Evolutionary conservation across 2,113 vertebrate species (phyloP), one percentile per base, ranked within the genome.

Genomic region (Dromas ardeola): DNA sequence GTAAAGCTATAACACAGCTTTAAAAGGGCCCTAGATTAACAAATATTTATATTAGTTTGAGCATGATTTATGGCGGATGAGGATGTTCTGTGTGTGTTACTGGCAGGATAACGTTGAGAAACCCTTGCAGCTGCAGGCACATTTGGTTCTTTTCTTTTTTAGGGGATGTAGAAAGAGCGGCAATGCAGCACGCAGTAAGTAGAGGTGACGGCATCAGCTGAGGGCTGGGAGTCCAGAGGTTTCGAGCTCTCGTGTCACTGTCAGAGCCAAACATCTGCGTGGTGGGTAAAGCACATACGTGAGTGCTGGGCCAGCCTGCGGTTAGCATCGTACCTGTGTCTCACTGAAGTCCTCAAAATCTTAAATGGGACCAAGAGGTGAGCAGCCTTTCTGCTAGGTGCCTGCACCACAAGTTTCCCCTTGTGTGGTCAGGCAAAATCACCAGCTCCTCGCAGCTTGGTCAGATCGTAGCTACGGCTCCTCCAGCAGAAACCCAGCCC

Each of bases 171-270:
- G 61, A 70, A 76, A 80, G 52, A 88, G 29, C 56, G 29, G 32
- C 0, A 1, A 72, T 0, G 1, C 50, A 77, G 67, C 63, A 36
- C 0, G 1, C 49, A 32, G 40, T 34, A 47, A 74, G 40, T 15
- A 53, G 42, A 29, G 38, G 25, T 40, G 59, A n/a, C 1, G 2
- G 36, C 76, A 36, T 12, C 2, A 1, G 21, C 53, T 15, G 27
- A 61, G 25, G 29, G 42, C 32, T 13, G 6, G 2, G 5, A 78
- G 38, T 20, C 42, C 15, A 42, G 65, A 29, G 12, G 9, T 43
- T 79, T 53, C 0, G 0, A 81, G 47, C 22, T 84, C 55, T n/a
- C 2, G 4, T 50, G 43, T 21, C 43, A n/a, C 26, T 19, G 65
- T 22, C 50, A 66, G 77, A 29, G 17, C 15, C 56, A 38, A 47